Conservation (phyloP, 2,888 invertebrate genomes). For the Coleophora deauratella region DNA sequence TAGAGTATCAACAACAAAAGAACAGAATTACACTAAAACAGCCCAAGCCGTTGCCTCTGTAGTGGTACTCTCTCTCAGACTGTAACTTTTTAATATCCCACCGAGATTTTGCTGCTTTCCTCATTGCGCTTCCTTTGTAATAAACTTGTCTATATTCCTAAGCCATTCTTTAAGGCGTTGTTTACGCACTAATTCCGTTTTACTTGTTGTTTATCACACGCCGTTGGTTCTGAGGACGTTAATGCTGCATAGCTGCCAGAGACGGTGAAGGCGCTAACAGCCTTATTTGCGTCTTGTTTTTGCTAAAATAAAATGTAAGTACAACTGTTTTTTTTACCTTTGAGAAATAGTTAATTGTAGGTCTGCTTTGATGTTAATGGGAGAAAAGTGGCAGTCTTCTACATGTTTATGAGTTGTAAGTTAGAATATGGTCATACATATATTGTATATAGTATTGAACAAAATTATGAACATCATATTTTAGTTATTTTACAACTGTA, state of each 20-base stretch:
- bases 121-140: background rate
- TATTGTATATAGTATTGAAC: no score
- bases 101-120: background rate
- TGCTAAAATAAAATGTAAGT: conserved; percentile 24
- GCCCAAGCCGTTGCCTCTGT: no score
- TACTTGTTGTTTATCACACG: conserved; percentile 22
- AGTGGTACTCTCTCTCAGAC: no score
- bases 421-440: no score
- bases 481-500: no score
- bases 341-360: no score
- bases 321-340: conserved; percentile 5
- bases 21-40: no score
- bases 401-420: no score
- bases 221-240: conserved; percentile 20
- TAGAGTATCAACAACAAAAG: no score
- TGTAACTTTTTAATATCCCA: background rate
- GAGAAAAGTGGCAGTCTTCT: no score
- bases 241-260: conserved; percentile 30
- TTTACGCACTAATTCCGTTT: conserved; percentile 24
- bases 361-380: no score
- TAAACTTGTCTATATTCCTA: conserved; percentile 2
- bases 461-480: no score
- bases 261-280: conserved; percentile 32
- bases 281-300: conserved; percentile 44
- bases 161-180: conserved; percentile 21